Percentiles rank a stretch among this genome's conserved stretches.
These are phyloP conservation scores for Gulo gulo DNA, from an alignment of 2,113 vertebrate genomes.

Conservation along the genomic window DNA sequence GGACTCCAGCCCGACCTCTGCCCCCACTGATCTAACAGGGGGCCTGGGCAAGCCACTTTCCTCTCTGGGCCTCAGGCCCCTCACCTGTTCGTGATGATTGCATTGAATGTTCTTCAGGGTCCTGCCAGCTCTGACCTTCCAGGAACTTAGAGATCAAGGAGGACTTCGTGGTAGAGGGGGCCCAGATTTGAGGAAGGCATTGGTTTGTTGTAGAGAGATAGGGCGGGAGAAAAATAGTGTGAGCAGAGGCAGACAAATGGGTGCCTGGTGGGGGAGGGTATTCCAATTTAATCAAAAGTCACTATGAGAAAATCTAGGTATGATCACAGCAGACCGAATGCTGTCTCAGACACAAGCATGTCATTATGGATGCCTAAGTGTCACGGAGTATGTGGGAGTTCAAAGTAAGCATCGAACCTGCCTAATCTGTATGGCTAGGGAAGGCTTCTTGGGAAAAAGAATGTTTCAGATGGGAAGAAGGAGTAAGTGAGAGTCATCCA, in stretches of 20 bases:
- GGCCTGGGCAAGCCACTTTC: background rate
- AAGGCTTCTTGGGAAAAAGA: background rate
- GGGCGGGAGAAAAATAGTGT: background rate
- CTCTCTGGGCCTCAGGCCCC: background rate
- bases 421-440: background rate
- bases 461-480: background rate
- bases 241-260: background rate
- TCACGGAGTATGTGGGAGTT: background rate
- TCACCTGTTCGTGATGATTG: background rate
- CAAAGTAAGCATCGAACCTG: background rate
- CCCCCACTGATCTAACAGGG: background rate
- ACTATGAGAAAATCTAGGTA: background rate
- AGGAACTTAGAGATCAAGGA: background rate
- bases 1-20: background rate
- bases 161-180: background rate
- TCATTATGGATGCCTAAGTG: background rate
- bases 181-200: background rate
- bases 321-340: background rate
- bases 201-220: background rate
- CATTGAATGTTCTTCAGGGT: background rate
- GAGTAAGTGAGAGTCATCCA: background rate
- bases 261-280: background rate
- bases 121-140: background rate
- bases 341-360: background rate
- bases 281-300: background rate